Evolutionary conservation across 2,888 invertebrate genomes (phyloP), one percentile per base, ranked within the genome.

Genomic region (Chrysina gloriosa): DNA sequence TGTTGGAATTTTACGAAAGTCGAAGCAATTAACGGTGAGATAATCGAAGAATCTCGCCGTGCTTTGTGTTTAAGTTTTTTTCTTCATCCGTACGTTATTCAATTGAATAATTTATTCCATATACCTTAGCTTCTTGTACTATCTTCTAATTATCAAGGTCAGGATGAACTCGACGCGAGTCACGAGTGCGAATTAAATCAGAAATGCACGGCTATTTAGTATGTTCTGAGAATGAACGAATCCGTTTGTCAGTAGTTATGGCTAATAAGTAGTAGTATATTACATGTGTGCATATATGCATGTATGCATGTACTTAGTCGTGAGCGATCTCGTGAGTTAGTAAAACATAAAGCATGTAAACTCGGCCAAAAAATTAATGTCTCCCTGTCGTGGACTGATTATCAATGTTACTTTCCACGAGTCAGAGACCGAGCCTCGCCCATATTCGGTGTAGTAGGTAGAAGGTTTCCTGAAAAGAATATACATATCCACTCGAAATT

Each of bases 131-230:
- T 9, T n/a, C 16, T 52, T 7, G n/a, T 39, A 25, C 6, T 2
- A 50, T 29, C 5, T 19, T 39, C 7, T 58, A 58, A 39, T 58
- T 58, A 39, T 14, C 39, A 58, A 58, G 58, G 58, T 39, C 39
- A 58, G 25, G 14, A 23, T 11, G 39, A 36, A 19, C 19, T 54
- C 14, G 58, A 58, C 19, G 27, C 9, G 11, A 56, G 56, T 58
- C 58, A 58, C 58, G 58, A 58, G 14, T 14, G 39, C 25, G 19
- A 58, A 39, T 39, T 58, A 39, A 42, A 52, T 16, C 52, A 52
- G 29, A 29, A 31, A 14, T 52, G 16, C 27, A 14, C 14, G 29
- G n/a, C 14, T 52, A 23, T 47, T 47, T 47, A 47, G 14, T 6
- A 19, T n/a, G n/a, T n/a, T 48, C 23, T 25, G 4, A n/a, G 6